Conservation (phyloP, 2,113 vertebrate genomes). For the Chaetodon auriga region DNA sequence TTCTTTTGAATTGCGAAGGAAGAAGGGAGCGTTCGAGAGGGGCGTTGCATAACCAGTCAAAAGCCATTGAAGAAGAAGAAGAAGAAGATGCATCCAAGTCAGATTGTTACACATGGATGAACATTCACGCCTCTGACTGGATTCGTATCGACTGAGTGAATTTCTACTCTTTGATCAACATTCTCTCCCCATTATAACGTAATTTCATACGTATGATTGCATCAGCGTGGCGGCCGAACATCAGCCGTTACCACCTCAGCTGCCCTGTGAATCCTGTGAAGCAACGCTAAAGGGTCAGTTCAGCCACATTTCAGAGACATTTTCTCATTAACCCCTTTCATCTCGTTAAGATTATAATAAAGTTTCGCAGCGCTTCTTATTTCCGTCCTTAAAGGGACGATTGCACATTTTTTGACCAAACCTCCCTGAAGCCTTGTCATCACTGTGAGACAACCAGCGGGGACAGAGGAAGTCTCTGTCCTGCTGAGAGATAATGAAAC, state of each 20-base stretch:
- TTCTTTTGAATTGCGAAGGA: slow-evolving; percentile 2
- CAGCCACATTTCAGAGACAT: background rate
- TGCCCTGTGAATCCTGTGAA: background rate
- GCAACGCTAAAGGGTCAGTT: background rate
- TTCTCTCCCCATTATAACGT: too few relatives aligned
- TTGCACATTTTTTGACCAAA: background rate
- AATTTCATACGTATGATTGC: too few relatives aligned
- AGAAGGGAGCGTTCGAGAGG: background rate
- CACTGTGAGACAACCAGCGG: too few relatives aligned
- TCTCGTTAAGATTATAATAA: background rate
- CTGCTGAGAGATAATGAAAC: background rate
- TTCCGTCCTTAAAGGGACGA: background rate
- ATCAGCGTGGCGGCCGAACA: background rate
- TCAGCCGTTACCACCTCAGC: background rate
- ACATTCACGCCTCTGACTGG: too few relatives aligned
- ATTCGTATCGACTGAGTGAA: too few relatives aligned
- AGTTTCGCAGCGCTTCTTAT: background rate
- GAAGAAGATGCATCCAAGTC: slow-evolving; percentile 2
- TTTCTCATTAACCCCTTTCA: background rate
- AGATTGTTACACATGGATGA: background rate
- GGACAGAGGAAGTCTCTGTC: background rate
- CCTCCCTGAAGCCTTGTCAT: too few relatives aligned
- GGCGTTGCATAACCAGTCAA: background rate
- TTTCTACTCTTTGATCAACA: too few relatives aligned
- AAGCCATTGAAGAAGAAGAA: background rate